Evolutionary conservation across 2,797 vertebrate genomes (phyloP), one percentile per base, ranked within the genome.

Genomic region (Clarias pachynema): DNA sequence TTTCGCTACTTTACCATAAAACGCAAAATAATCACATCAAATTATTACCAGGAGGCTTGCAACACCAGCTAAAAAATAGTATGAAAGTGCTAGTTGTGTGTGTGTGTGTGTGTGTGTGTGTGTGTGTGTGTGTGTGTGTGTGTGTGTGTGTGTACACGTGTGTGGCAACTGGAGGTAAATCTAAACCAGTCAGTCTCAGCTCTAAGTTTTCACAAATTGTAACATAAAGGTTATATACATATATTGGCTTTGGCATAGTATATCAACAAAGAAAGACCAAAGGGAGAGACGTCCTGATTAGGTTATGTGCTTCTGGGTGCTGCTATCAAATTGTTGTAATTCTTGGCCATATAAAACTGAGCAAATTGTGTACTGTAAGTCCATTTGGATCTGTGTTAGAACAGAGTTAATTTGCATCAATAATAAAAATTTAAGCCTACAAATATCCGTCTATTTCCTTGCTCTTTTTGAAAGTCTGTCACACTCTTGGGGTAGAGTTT

Each of bases 31-130:
- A 34, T 77, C 56, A 77, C 77, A 65, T 65, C 2, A 65, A 49
- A 80, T 80, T 40, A 80, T 80, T 65, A 65, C 79, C 62, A 80
- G 24, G 24, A 63, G 77, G 77, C 22, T 62, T 79, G 34, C 59
- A 44, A 79, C 59, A 15, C 59, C 18, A 26, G 24, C 77, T 40
- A 63, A 63, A 34, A 59, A 10, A 63, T 26, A 44, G 34, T 65
- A 18, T 26, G 15, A 63, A 37, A 79, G 12, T 62, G 31, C 20
- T 24, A 24, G 53, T 9, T 66, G 62, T 1, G 1, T 49, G 49
- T 59, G 56, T 22, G 56, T 59, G 18, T n/a, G n/a, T n/a, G n/a
- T n/a, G n/a, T n/a, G n/a, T n/a, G n/a, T n/a, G n/a, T 78, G 73
- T 31, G 20, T 26, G 59, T 79, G 34, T 26, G 49, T 63, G 77